phyloP scores from a whole-genome alignment of 30 jellyfish, hydroid and myxozoan genomes.

The Cassiopea andromeda region DNA sequence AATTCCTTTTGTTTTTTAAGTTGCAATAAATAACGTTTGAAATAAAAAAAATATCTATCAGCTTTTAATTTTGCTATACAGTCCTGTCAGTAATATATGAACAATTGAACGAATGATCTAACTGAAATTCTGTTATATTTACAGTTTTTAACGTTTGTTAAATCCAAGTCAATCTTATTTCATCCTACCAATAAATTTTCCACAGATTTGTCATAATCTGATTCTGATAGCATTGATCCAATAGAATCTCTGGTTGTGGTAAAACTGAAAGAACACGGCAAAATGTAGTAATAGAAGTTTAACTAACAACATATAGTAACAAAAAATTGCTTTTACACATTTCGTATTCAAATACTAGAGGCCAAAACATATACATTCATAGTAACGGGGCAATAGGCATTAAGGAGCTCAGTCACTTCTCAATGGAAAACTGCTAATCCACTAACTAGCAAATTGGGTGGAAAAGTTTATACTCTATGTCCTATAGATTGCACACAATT shows the following conservation, averaged over 20 bases:
- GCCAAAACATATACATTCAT: too few species aligned
- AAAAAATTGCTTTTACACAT: too few species aligned
- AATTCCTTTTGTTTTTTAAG: background rate
- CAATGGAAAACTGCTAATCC: too few species aligned
- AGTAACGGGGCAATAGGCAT: too few species aligned
- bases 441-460: too few species aligned
- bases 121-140: slow-evolving; percentile 49
- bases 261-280: slow-evolving; percentile 59
- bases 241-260: slow-evolving; percentile 85
- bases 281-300: background rate
- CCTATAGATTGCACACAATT: too few species aligned
- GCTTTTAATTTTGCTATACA: background rate
- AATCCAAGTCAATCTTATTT: slow-evolving; percentile 12
- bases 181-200: slow-evolving; percentile 95
- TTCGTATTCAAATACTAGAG: too few species aligned
- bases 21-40: background rate
- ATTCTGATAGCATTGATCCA: slow-evolving; percentile 85
- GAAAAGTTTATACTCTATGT: too few species aligned
- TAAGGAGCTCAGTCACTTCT: too few species aligned
- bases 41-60: background rate
- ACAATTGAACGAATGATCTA: slow-evolving; percentile 60
- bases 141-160: background rate
- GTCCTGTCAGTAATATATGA: background rate
- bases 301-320: too few species aligned
- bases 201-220: slow-evolving; percentile 89